Conservation (phyloP, 2,797 vertebrate species). For the Taenioides sp. region DNA sequence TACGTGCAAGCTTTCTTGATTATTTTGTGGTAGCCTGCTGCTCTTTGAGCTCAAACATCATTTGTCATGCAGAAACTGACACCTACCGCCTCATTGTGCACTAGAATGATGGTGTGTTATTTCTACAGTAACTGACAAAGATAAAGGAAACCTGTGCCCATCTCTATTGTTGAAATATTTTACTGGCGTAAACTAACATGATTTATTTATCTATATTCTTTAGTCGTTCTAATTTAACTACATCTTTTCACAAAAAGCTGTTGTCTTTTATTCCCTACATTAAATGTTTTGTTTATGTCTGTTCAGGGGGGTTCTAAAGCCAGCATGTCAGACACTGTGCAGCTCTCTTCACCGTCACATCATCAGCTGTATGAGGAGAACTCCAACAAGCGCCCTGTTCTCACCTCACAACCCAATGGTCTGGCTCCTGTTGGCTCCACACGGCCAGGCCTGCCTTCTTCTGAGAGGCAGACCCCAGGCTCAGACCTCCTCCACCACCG, state of each 20-base stretch:
- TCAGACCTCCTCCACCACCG: conserved; percentile 81
- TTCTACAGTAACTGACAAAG: conserved; percentile 36
- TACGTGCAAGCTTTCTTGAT: conserved; percentile 8
- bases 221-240: not conserved
- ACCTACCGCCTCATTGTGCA: conserved; percentile 29
- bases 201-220: not conserved
- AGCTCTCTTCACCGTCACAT: conserved; percentile 83
- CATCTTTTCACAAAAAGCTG: not conserved
- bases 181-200: not conserved
- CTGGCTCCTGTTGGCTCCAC: conserved; percentile 79
- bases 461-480: conserved; percentile 82
- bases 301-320: conserved; percentile 88
- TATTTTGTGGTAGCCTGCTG: conserved; percentile 5
- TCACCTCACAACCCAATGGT: conserved; percentile 94
- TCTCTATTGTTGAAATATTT: not conserved
- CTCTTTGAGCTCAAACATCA: conserved; percentile 30
- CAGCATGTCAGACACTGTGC: conserved; percentile 90
- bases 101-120: conserved; percentile 57
- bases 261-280: not conserved
- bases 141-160: not conserved
- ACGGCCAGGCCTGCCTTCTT: conserved; percentile 81
- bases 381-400: conserved; percentile 90
- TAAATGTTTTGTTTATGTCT: not conserved
- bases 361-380: conserved; percentile 96
- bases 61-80: conserved; percentile 5